phyloP scores from a whole-genome alignment of 2,888 invertebrate genomes.

The Polydrusus cervinus region DNA sequence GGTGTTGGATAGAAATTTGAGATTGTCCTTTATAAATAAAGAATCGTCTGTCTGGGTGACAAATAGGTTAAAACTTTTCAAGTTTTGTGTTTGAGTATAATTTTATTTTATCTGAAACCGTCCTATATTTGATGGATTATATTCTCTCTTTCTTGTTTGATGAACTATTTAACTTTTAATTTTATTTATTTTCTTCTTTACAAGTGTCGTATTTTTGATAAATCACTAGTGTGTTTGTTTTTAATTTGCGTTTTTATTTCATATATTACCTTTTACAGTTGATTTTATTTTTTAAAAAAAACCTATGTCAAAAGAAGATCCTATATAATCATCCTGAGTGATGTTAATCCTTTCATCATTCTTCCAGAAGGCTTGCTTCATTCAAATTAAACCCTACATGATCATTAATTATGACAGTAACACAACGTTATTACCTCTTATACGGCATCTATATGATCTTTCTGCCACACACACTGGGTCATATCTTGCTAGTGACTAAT shows the following conservation, averaged over 20 bases:
- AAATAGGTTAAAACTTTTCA: conserved; percentile 25
- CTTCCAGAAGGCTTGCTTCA: too few species aligned
- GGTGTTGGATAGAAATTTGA: conserved; percentile 5
- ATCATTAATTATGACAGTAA: too few species aligned
- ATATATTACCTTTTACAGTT: too few species aligned
- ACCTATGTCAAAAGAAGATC: too few species aligned
- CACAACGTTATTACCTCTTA: too few species aligned
- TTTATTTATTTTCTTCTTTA: not conserved
- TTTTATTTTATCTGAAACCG: conserved; percentile 9
- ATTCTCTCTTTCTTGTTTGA: not conserved
- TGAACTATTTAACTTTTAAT: not conserved
- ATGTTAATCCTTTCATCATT: too few species aligned
- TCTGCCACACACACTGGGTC: too few species aligned
- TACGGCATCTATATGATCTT: too few species aligned
- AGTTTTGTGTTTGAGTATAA: not conserved
- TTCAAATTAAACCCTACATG: too few species aligned
- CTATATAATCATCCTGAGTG: too few species aligned
- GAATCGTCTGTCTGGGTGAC: conserved; percentile 24
- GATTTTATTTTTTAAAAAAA: too few species aligned
- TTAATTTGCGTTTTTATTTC: not conserved
- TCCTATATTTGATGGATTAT: conserved; percentile 12
- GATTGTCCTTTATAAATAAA: conserved; percentile 22
- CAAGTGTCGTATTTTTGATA: not conserved
- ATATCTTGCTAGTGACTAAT: too few species aligned
- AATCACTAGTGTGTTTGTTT: not conserved